phyloP scores from a whole-genome alignment of 2,888 invertebrate species.

The Clistopyga incitator region DNA sequence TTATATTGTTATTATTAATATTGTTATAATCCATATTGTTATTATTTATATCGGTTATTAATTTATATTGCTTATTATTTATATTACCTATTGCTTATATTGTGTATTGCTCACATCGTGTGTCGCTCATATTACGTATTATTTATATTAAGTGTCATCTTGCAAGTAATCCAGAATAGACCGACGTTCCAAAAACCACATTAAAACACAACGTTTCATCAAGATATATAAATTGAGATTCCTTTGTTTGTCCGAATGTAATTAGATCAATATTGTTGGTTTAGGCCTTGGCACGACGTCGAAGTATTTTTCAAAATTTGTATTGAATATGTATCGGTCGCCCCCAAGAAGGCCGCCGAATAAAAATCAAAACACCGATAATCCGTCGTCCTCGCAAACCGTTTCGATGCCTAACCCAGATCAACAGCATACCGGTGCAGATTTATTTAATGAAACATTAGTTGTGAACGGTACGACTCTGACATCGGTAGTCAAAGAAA shows the following conservation, averaged over 20 bases:
- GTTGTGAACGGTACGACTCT: too few relatives aligned
- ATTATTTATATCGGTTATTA: too few relatives aligned
- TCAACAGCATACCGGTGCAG: too few relatives aligned
- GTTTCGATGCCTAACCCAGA: not conserved
- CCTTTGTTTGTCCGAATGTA: not conserved
- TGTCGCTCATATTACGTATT: not conserved
- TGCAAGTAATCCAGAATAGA: not conserved
- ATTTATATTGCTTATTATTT: too few relatives aligned
- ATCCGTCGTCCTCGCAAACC: not conserved
- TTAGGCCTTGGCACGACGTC: conserved; percentile 8
- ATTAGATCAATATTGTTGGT: not conserved
- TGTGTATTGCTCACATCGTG: not conserved
- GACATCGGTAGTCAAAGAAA: too few relatives aligned
- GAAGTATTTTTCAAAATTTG: not conserved
- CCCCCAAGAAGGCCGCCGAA: conserved; percentile 2
- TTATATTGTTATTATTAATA: too few relatives aligned
- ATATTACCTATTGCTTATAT: too few relatives aligned
- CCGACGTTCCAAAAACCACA: not conserved
- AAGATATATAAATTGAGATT: too few relatives aligned
- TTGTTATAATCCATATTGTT: too few relatives aligned
- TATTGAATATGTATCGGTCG: not conserved
- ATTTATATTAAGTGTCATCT: not conserved
- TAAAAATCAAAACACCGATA: not conserved
- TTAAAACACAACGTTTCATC: too few relatives aligned
- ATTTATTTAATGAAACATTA: too few relatives aligned